Evolutionary conservation across 2,113 vertebrate genomes (phyloP), one percentile per base, ranked within the genome.

Genomic region (Chunga burmeisteri): DNA sequence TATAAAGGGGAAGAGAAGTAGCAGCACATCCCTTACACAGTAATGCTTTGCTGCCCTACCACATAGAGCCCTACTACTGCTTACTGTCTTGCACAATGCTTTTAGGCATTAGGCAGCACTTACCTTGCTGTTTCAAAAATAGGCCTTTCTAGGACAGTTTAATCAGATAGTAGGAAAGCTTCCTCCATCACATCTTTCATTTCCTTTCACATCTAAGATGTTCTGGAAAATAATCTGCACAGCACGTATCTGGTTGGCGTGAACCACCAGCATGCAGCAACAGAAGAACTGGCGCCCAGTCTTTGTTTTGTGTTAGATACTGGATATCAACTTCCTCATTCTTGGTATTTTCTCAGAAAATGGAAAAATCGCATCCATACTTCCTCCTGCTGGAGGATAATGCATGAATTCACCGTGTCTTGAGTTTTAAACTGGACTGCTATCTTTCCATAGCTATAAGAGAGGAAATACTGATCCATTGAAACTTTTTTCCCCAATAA

Each of bases 271-370:
- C 11, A 4, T 9, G 52, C 53, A 88, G 81, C 58, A 66, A 40
- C 52, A 72, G 80, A 49, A 82, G 59, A 75, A 27, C 62, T 50
- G 53, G 81, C 0, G 0, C 88, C 58, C 38, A 38, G 42, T 16
- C 88, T 92, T 79, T 95, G 88, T 70, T 94, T 94, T 66, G 49
- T 32, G 11, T 96, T 81, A 86, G 93, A 90, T 93, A 83, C 34
- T 83, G 74, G 78, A 10, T 95, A 94, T 94, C 72, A 25, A 44
- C 71, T 86, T 70, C 85, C 71, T 91, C 53, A 40, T 77, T 75
- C 77, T 65, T 62, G 50, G 5, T 87, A 34, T 81, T 91, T 85
- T 73, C 90, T 94, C 85, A 70, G 74, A 86, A 93, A 93, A 62
- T 65, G 67, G 74, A 84, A 91, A 93, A 93, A 88, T 6, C 62